Conservation (phyloP, 37 sponge, comb jelly and placozoan species). For the Ianthella basta region DNA sequence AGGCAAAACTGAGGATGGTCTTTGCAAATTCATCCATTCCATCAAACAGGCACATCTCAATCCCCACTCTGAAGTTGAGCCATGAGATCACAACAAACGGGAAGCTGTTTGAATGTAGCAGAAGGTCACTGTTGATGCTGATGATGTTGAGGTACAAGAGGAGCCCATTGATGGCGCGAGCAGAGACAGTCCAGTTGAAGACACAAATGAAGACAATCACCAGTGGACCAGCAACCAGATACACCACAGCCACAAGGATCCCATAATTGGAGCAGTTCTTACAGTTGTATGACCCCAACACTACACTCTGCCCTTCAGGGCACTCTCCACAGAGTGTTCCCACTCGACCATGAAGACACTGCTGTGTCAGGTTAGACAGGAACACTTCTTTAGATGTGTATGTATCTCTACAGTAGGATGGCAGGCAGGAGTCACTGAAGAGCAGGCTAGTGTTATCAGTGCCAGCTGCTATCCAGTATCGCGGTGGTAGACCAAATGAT, state of each 20-base stretch:
- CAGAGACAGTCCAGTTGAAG: constrained; percentile 33
- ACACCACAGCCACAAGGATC: constrained; percentile 5
- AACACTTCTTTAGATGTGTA: too few species aligned
- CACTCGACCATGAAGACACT: constrained; percentile 28
- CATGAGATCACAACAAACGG: constrained; percentile 19
- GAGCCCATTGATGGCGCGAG: constrained; percentile 43
- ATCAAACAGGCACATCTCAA: constrained; percentile 43
- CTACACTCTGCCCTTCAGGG: constrained; percentile 10
- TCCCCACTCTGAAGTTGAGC: constrained; percentile 39
- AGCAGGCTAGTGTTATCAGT: too few species aligned
- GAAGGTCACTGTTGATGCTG: constrained; percentile 14
- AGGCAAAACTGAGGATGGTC: constrained; percentile 34
- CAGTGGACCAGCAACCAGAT: constrained; percentile 32
- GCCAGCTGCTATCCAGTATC: not conserved
- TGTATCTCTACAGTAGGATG: too few species aligned
- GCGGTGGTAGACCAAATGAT: not conserved
- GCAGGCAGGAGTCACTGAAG: too few species aligned
- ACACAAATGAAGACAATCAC: constrained; percentile 30
- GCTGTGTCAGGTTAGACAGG: too few species aligned
- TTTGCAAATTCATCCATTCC: constrained; percentile 35
- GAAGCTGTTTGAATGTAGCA: not conserved
- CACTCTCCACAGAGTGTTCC: constrained; percentile 60
- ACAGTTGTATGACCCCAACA: constrained; percentile 39
- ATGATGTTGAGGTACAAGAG: constrained; percentile 55
- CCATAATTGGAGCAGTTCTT: not conserved